Base-by-base conservation (phyloP, 2,888 invertebrate genomes). In the Dryocosmus kuriphilus region DNA sequence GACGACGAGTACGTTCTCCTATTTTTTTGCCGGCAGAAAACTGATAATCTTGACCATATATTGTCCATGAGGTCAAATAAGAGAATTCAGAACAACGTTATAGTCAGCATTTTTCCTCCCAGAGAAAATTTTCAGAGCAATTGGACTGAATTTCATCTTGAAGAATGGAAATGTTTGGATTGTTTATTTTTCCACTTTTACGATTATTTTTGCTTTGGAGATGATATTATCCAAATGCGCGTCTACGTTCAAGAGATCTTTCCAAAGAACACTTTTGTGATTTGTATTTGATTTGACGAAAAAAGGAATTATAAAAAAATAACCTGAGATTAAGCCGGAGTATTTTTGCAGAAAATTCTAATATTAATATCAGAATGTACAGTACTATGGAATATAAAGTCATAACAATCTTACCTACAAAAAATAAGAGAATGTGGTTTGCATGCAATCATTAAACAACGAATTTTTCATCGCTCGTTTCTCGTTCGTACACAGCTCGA, bases 21-120 rank as follows among this genome's bases (percentile, higher is more conserved):
- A 60, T 62, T 63, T 57, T 57, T 55, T 63, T 77, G 78, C 60
- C 75, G 7, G 60, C 71, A 22, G 63, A 24, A 19, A 62, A 62
- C 62, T 67, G 46, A 73, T 79, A 74, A 75, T 74, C 61, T 74
- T 24, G 30, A 14, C 35, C 61, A 24, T 55, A 67, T 80, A 63
- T 75, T 65, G 71, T 71, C 61, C 67, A 32, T 24, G n/a, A 67
- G 51, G 41, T 27, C 61, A 74, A 63, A 65, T 60, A 62, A 63
- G 67, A 78, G 75, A 81, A 76, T 77, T 76, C 76, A n/a, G 11
- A 63, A 35, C 38, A 32, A 32, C 62, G 32, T 62, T 62, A 63
- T 63, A 5, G 14, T 9, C 22, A 9, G 35, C 8, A 63, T 35
- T 63, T 63, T 38, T 38, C 38, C 11, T 22, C 8, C 4, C 14